Base-by-base conservation (phyloP, 2,888 invertebrate species). In the Yponomeuta sedellus region DNA sequence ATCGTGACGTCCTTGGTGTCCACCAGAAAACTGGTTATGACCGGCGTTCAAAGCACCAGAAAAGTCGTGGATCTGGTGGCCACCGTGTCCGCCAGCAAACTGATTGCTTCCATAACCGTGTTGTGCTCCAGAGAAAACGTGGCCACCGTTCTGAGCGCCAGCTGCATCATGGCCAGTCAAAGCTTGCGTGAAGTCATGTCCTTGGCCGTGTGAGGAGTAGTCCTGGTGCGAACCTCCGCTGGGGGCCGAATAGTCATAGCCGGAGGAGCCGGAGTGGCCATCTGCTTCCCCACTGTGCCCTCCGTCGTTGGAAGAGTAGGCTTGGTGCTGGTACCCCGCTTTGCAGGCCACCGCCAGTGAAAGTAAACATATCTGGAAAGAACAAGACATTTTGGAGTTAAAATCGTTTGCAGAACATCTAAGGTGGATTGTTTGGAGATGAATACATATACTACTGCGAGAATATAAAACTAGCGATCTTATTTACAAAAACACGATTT, bases 331-430 rank as follows among this genome's bases (percentile, higher is more conserved):
- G 65, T 73, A 77, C 64, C 88, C 85, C 72, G 89, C 91, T 76
- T 81, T 82, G 83, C 88, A 84, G 77, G 88, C 89, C 74, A 85
- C 85, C 77, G 85, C 88, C 81, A 90, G 75, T 68, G 75, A 77
- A 72, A 91, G 74, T 74, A 89, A 75, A 83, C 85, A 88, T 69
- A 89, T 79, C 91, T 91, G 81, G 0, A 81, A 83, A 64, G 65
- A 72, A 66, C 79, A 71, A 65, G 65, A 68, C 12, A 11, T 28
- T 61, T 34, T 8, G 34, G 34, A 34, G 34, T 34, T 34, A 34
- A 1, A 34, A 3, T 34, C 8, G 10, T 34, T 34, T 34, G 34
- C 34, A 34, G 34, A 6, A 34, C 8, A 0, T 25, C 25, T 25
- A 4, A 25, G n/a, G n/a, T n/a, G n/a, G n/a, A n/a, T n/a, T n/a